These are phyloP conservation scores for Paguma larvata DNA, from an alignment of 2,797 vertebrate species.

Conservation along the genomic window DNA sequence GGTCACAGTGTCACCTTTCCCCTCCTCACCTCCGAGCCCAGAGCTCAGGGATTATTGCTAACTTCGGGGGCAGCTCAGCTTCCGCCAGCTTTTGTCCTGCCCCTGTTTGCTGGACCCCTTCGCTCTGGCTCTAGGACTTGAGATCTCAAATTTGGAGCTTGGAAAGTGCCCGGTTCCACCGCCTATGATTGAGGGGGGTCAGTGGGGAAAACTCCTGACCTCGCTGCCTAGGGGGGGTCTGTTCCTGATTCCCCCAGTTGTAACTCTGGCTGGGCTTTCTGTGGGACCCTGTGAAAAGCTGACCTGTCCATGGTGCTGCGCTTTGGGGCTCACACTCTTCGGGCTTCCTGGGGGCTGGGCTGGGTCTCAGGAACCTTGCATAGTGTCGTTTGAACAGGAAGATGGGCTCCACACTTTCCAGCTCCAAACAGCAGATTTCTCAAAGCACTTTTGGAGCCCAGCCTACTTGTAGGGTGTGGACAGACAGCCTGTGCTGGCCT, in stretches of 20 bases:
- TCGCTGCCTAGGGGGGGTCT: fast-evolving
- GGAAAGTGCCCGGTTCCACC: no score
- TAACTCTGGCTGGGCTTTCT: neutral
- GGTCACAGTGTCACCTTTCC: no score
- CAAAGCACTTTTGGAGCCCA: neutral
- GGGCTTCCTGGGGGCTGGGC: neutral
- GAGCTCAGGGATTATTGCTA: neutral
- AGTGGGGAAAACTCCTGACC: neutral
- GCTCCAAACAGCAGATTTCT: neutral
- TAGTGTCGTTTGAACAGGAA: neutral
- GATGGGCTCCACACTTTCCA: neutral
- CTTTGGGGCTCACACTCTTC: neutral
- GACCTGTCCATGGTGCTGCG: fast-evolving
- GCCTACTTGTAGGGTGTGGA: neutral
- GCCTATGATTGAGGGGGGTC: neutral
- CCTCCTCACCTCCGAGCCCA: fast-evolving
- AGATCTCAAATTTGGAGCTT: neutral
- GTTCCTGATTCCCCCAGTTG: neutral
- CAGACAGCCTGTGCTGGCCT: neutral
- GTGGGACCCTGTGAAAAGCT: fast-evolving
- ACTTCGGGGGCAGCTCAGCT: neutral
- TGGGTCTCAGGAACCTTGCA: neutral
- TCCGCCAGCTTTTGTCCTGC: neutral
- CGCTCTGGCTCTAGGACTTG: neutral
- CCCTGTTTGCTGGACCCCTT: neutral